phyloP scores from a whole-genome alignment of 1,140 invertebrate genomes.

The Acarapis woodi region DNA sequence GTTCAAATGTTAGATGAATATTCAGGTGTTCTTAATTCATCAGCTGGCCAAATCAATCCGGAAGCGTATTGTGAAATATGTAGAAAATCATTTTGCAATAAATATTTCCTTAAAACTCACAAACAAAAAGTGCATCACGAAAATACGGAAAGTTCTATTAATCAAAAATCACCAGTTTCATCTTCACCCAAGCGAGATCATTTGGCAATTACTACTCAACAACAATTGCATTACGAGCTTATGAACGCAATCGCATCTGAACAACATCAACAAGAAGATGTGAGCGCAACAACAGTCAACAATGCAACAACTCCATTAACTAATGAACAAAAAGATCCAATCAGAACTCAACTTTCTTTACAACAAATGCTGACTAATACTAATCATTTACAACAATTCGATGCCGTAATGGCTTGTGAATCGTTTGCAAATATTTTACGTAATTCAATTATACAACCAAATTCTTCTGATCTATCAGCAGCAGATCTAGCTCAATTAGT shows the following conservation, averaged over 20 bases:
- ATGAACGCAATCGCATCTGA: slow-evolving; percentile 1
- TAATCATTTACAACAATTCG: slow-evolving; percentile 2
- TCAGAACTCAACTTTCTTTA: slow-evolving; percentile 2
- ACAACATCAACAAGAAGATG: neutral
- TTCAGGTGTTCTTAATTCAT: too few relatives aligned
- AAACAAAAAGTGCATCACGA: slow-evolving; percentile 82
- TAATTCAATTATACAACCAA: neutral
- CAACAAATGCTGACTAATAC: slow-evolving; percentile 4
- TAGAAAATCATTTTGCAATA: slow-evolving; percentile 48
- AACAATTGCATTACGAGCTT: slow-evolving; percentile 6
- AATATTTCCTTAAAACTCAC: slow-evolving; percentile 95
- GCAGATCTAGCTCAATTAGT: neutral
- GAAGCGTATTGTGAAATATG: slow-evolving; percentile 59
- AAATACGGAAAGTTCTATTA: slow-evolving; percentile 15
- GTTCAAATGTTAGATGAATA: too few relatives aligned
- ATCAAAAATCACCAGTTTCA: slow-evolving; percentile 10
- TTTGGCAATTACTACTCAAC: slow-evolving; percentile 5
- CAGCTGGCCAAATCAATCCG: too few relatives aligned
- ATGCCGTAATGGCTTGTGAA: neutral
- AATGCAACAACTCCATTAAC: slow-evolving; percentile 1
- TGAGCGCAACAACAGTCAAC: slow-evolving; percentile 1
- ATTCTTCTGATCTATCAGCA: neutral
- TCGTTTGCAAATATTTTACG: neutral
- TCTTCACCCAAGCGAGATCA: slow-evolving; percentile 1
- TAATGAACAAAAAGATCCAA: too few relatives aligned